phyloP scores from a whole-genome alignment of 2,888 invertebrate species.

The Folsomia manolachei region DNA sequence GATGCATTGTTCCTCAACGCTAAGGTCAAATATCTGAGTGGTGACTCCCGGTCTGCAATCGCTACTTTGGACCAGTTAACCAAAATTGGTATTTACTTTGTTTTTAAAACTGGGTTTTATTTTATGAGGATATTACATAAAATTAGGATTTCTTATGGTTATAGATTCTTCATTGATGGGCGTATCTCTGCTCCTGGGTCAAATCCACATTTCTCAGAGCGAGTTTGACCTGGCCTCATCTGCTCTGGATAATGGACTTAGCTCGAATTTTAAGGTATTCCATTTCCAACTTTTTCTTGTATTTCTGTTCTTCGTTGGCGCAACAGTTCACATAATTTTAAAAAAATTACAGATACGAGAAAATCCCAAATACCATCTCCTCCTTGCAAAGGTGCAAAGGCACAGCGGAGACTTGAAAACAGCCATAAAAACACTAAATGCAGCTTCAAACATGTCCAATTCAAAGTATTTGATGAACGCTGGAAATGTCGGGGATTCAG shows the following conservation, averaged over 20 bases:
- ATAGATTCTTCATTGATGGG: slow-evolving; percentile 77
- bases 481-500: no score
- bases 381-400: slow-evolving; percentile 79
- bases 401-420: slow-evolving; percentile 68
- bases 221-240: slow-evolving; percentile 75
- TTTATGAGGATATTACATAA: background rate
- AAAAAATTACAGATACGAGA: slow-evolving; percentile 72
- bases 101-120: background rate
- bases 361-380: slow-evolving; percentile 83
- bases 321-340: no score
- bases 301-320: no score
- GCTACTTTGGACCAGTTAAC: slow-evolving; percentile 69
- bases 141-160: slow-evolving; percentile 20
- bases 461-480: slow-evolving; percentile 32
- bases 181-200: slow-evolving; percentile 80
- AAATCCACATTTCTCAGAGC: slow-evolving; percentile 67
- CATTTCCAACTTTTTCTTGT: no score
- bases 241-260: slow-evolving; percentile 81
- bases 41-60: slow-evolving; percentile 71
- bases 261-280: slow-evolving; percentile 85
- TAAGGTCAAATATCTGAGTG: slow-evolving; percentile 75
- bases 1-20: slow-evolving; percentile 54
- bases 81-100: slow-evolving; percentile 56
- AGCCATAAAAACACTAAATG: slow-evolving; percentile 70
- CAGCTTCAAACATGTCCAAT: slow-evolving; percentile 67